Conservation (phyloP, 2,113 vertebrate species). For the Bungarus multicinctus region DNA sequence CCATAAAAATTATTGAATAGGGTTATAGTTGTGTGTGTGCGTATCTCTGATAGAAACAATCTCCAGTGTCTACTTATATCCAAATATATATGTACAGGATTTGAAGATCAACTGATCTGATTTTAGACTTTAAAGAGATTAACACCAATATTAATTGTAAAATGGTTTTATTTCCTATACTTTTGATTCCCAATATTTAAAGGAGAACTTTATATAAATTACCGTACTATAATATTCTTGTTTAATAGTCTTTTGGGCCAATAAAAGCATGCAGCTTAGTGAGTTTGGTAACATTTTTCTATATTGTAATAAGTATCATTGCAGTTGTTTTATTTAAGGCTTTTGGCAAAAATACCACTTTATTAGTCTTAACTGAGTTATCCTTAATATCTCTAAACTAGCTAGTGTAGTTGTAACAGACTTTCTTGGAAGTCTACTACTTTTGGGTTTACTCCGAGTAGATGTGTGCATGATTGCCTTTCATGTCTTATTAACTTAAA, state of each 20-base stretch:
- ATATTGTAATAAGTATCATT: accelerated
- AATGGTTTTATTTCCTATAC: conserved; percentile 20
- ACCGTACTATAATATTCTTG: not conserved
- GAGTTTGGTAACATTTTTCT: not conserved
- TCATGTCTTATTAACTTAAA: not conserved
- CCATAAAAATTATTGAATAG: conserved; percentile 17
- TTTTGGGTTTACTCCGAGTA: not conserved
- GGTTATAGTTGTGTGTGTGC: not conserved
- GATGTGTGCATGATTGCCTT: not conserved
- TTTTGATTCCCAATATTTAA: conserved; percentile 29
- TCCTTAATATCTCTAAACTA: not conserved
- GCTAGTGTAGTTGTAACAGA: not conserved
- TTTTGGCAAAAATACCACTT: not conserved
- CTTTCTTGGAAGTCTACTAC: not conserved
- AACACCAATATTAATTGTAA: conserved; percentile 18
- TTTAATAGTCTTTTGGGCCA: not conserved
- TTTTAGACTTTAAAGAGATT: not conserved
- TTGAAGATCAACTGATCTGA: conserved; percentile 4
- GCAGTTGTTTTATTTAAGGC: conserved; percentile 6
- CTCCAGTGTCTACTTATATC: not conserved
- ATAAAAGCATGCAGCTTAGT: not conserved
- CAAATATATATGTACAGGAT: not conserved
- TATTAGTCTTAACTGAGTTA: not conserved
- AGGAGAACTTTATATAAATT: not conserved
- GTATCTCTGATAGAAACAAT: not conserved